Percentiles rank a stretch among this genome's conserved stretches.
phyloP scores from a whole-genome alignment of 2,888 invertebrate species.

The Keiferia lycopersicella region DNA sequence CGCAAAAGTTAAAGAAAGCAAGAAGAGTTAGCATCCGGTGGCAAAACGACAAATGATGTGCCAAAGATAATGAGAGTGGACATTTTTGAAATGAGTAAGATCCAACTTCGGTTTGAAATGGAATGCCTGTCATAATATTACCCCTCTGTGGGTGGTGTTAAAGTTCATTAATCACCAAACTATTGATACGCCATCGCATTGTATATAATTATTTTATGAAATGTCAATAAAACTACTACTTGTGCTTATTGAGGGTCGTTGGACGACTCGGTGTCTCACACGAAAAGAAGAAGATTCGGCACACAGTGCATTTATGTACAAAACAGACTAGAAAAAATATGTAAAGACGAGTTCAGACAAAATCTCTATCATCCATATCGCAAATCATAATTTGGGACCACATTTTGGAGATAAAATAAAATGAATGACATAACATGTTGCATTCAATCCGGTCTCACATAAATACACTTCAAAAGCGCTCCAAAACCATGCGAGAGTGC shows the following conservation, averaged over 20 bases:
- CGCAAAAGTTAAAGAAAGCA: slow-evolving; percentile 25
- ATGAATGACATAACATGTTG: slow-evolving; percentile 53
- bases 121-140: not conserved
- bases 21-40: slow-evolving; percentile 31
- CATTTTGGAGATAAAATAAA: slow-evolving; percentile 21
- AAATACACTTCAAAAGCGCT: slow-evolving; percentile 53
- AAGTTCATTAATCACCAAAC: not conserved
- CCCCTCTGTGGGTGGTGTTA: not conserved
- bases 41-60: slow-evolving; percentile 31
- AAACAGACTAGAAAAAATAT: too few species aligned
- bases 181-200: too few species aligned
- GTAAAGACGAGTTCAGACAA: too few species aligned
- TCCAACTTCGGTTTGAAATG: not conserved
- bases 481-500: slow-evolving; percentile 45
- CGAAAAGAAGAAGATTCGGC: too few species aligned
- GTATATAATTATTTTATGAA: too few species aligned
- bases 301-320: too few species aligned
- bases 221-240: not conserved
- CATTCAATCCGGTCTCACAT: slow-evolving; percentile 47
- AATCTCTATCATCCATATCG: not conserved
- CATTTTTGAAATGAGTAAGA: slow-evolving; percentile 23
- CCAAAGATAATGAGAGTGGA: slow-evolving; percentile 31
- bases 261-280: too few species aligned
- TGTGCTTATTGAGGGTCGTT: too few species aligned
- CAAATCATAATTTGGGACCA: slow-evolving; percentile 47